phyloP scores from a whole-genome alignment of 2,888 invertebrate species.

The Cotesia congregata region DNA sequence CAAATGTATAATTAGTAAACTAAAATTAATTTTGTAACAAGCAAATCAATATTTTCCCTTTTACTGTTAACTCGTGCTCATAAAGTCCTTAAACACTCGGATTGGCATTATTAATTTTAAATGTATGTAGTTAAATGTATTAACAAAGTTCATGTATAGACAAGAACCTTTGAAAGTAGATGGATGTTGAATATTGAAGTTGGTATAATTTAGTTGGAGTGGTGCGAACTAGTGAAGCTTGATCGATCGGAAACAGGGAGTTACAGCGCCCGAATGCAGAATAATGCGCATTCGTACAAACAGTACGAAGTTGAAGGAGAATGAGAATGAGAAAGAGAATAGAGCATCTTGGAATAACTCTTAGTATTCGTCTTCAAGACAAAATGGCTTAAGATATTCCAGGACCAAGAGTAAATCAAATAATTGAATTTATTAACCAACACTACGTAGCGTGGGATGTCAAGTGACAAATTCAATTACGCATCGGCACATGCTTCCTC shows the following conservation, averaged over 20 bases:
- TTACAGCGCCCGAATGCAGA: conserved; percentile 40
- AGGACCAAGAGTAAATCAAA: conserved; percentile 58
- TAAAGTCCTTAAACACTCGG: no score
- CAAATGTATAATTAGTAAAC: no score
- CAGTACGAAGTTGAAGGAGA: no score
- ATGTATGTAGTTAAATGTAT: neutral
- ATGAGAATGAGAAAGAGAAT: conserved; percentile 7
- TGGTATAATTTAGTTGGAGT: neutral
- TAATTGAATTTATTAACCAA: conserved; percentile 58
- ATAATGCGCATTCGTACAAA: conserved; percentile 34
- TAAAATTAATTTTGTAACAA: no score
- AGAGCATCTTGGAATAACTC: conserved; percentile 45
- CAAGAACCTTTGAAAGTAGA: neutral
- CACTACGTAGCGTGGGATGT: conserved; percentile 46
- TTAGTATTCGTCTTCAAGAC: conserved; percentile 38
- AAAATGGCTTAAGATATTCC: conserved; percentile 54
- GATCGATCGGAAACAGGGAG: conserved; percentile 29
- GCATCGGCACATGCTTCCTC: conserved; percentile 46
- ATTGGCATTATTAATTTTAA: no score
- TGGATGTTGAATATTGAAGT: neutral
- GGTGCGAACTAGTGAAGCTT: conserved; percentile 21
- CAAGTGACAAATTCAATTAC: conserved; percentile 57
- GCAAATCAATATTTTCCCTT: no score
- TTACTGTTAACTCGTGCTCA: no score
- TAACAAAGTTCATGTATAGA: neutral